Evolutionary conservation across 2,113 vertebrate species (phyloP).

Genomic region (Rhinoptilus africanus): DNA sequence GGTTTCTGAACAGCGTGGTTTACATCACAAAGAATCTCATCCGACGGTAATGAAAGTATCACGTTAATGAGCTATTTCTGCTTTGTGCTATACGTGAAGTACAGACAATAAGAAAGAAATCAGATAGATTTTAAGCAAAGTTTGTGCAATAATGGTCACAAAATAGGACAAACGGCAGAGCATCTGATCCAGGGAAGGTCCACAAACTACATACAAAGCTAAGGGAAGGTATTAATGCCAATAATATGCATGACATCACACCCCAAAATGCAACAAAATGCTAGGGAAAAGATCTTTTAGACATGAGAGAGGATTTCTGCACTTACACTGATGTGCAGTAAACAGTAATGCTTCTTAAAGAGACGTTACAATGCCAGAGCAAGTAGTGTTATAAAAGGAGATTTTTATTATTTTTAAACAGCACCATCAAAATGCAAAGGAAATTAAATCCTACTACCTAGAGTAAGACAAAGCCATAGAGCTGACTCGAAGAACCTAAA

Average conservation of each 20-base stretch:
- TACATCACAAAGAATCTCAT: not conserved
- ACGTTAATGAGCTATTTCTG: not conserved
- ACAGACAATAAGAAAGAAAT: not conserved
- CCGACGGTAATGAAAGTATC: not conserved
- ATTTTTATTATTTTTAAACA: not conserved
- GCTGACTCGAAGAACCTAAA: not conserved
- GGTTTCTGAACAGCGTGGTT: not conserved
- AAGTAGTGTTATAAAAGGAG: not conserved
- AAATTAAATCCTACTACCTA: not conserved
- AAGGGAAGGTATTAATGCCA: not conserved
- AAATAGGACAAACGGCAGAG: fast-evolving
- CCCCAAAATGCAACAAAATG: not conserved
- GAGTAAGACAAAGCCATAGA: not conserved
- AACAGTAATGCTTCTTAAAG: not conserved
- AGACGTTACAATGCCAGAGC: not conserved
- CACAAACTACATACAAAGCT: fast-evolving
- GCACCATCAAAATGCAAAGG: not conserved
- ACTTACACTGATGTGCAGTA: not conserved
- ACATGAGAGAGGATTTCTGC: not conserved
- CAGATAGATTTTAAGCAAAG: not conserved
- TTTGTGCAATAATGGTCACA: not conserved
- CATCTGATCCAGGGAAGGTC: fast-evolving
- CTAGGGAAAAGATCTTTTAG: not conserved
- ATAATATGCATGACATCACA: fast-evolving
- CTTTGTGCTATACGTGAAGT: not conserved